These are phyloP conservation scores for Aldabrachelys gigantea DNA, from an alignment of 2,113 vertebrate genomes.

Conservation along the genomic window DNA sequence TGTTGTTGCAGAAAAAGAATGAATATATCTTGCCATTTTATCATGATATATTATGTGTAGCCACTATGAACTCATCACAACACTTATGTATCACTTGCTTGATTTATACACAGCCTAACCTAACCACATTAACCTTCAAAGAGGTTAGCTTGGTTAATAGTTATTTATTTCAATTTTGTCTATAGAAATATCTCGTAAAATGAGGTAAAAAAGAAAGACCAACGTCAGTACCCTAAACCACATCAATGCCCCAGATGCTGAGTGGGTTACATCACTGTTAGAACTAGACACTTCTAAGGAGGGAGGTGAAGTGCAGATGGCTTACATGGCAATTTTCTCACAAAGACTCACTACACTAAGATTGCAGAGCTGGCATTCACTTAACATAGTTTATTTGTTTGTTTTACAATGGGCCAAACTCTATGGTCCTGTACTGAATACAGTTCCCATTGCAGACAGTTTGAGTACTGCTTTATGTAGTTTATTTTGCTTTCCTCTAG, in stretches of 20 bases:
- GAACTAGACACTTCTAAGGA: conserved; percentile 4
- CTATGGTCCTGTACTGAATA: neutral
- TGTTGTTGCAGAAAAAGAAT: conserved; percentile 24
- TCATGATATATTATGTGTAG: neutral
- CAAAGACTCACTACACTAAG: neutral
- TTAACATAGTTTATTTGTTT: neutral
- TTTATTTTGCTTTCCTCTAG: neutral
- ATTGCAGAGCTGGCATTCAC: neutral
- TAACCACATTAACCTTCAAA: conserved; percentile 40
- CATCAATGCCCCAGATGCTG: neutral
- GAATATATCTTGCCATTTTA: conserved; percentile 6
- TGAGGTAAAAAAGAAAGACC: conserved; percentile 14
- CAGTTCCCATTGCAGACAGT: too few species aligned
- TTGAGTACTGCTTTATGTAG: neutral
- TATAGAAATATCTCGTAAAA: neutral
- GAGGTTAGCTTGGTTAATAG: conserved; percentile 19
- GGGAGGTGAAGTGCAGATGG: neutral
- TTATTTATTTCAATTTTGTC: conserved; percentile 44
- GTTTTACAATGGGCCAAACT: neutral
- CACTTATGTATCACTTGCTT: neutral
- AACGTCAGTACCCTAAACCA: neutral
- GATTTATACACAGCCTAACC: neutral
- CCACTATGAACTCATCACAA: conserved; percentile 55
- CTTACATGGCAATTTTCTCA: neutral
- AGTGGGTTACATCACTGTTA: conserved; percentile 4